phyloP scores from a whole-genome alignment of 1,140 invertebrate genomes.

The Periplaneta americana region DNA sequence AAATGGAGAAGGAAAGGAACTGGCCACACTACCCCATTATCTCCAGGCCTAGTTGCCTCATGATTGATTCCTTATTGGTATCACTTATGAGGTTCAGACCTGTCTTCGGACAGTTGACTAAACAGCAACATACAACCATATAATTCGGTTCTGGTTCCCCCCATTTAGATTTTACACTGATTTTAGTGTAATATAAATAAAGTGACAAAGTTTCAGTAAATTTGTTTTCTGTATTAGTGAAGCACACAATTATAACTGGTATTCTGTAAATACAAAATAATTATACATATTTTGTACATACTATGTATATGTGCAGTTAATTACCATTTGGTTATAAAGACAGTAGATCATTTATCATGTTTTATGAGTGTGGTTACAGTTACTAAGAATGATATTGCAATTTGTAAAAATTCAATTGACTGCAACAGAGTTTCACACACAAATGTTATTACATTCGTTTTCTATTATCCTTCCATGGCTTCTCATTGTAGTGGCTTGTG shows the following conservation, averaged over 20 bases:
- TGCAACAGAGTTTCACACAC: background rate
- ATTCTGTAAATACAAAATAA: background rate
- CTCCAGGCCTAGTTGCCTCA: no score
- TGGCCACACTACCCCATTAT: no score
- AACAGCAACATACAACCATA: no score
- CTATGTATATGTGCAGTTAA: background rate
- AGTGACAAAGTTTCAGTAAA: no score
- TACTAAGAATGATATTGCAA: background rate
- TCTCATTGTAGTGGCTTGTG: background rate
- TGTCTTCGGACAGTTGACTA: no score
- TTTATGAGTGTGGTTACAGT: background rate
- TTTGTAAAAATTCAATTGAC: no score
- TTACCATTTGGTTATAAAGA: background rate
- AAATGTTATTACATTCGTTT: background rate
- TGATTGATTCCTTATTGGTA: no score
- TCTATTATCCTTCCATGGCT: background rate
- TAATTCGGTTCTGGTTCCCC: no score
- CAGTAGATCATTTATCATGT: background rate
- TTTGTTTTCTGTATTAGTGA: background rate
- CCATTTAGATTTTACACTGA: no score
- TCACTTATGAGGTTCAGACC: no score
- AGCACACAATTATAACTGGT: background rate
- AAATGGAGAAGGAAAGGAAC: no score
- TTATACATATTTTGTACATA: background rate
- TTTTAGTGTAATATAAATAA: no score